Conservation (phyloP, 2,888 invertebrate genomes). For the Rhodophaea formosa region DNA sequence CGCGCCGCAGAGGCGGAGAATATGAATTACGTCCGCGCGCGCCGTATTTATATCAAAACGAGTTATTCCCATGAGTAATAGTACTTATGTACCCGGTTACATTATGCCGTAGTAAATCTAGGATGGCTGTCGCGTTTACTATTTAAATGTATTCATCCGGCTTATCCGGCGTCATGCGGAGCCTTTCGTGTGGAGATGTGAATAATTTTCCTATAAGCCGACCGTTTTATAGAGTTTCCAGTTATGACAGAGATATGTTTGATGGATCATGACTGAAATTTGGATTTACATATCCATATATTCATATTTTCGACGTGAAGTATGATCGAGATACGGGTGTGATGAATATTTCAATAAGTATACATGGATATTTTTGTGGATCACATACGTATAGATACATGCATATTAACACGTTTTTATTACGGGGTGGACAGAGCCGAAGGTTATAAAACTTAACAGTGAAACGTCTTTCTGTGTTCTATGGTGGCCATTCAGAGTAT, state of each 20-base stretch:
- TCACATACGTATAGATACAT: too few relatives aligned
- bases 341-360: constrained; percentile 1
- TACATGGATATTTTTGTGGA: neutral
- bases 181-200: constrained; percentile 63
- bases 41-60: constrained; percentile 71
- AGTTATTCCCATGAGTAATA: constrained; percentile 75
- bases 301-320: neutral
- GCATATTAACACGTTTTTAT: too few relatives aligned
- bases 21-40: constrained; percentile 62
- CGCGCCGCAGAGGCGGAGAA: constrained; percentile 44
- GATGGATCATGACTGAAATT: constrained; percentile 17
- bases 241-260: constrained; percentile 18
- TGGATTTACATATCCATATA: constrained; percentile 14
- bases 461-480: too few relatives aligned
- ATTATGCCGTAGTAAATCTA: constrained; percentile 76
- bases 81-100: constrained; percentile 68
- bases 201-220: constrained; percentile 71
- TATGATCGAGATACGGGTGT: neutral
- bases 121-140: constrained; percentile 68
- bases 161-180: constrained; percentile 75
- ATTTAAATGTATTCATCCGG: constrained; percentile 81
- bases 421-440: too few relatives aligned
- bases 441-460: too few relatives aligned
- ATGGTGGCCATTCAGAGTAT: too few relatives aligned
- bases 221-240: constrained; percentile 17